Evolutionary conservation across 2,113 vertebrate genomes (phyloP).

Genomic region (Procavia capensis): DNA sequence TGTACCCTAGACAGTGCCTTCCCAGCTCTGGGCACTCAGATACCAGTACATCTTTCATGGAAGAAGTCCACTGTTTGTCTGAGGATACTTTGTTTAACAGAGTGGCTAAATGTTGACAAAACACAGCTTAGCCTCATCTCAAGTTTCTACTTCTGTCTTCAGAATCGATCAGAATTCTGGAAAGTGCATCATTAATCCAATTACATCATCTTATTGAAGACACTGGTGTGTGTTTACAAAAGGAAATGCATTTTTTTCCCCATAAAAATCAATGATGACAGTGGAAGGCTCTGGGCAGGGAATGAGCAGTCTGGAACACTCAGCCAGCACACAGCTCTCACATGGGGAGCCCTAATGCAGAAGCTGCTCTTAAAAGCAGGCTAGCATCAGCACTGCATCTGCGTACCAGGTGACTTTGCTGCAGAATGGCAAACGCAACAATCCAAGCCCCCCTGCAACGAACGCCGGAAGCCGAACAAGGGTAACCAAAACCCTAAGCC

Average conservation of each 20-base stretch:
- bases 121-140: slow-evolving; percentile 69
- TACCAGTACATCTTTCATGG: slow-evolving; percentile 48
- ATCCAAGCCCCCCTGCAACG: not conserved
- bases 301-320: slow-evolving; percentile 16
- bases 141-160: slow-evolving; percentile 74
- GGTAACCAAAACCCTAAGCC: too few species aligned
- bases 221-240: slow-evolving; percentile 62
- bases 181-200: slow-evolving; percentile 79
- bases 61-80: slow-evolving; percentile 65
- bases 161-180: slow-evolving; percentile 79
- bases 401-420: not conserved
- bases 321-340: not conserved
- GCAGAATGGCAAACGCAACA: not conserved
- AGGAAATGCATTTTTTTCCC: slow-evolving; percentile 70
- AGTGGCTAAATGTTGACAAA: slow-evolving; percentile 74
- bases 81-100: slow-evolving; percentile 76
- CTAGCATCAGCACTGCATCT: not conserved
- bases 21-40: slow-evolving; percentile 36
- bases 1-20: not conserved
- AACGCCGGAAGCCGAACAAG: not conserved
- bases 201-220: slow-evolving; percentile 79
- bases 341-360: not conserved
- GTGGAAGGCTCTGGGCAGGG: slow-evolving; percentile 55
- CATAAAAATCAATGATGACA: slow-evolving; percentile 76
- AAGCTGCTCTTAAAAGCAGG: slow-evolving; percentile 56